These are phyloP conservation scores for Nephrotoma appendiculata DNA, from an alignment of 2,888 invertebrate genomes.

Conservation along the genomic window DNA sequence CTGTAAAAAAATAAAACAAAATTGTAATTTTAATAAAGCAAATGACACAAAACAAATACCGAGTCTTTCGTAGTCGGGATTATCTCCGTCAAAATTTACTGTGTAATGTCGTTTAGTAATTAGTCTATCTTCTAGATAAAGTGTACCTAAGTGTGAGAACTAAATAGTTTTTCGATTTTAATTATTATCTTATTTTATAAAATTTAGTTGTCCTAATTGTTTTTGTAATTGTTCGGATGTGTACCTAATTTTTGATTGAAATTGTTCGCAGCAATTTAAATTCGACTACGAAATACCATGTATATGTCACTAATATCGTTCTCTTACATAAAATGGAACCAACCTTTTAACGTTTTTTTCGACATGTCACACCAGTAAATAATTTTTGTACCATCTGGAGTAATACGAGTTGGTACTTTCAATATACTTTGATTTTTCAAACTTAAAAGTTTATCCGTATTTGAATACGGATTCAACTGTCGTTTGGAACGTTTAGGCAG, in stretches of 20 bases:
- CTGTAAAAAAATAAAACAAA: slow-evolving; percentile 36
- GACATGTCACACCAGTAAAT: slow-evolving; percentile 80
- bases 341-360: slow-evolving; percentile 40
- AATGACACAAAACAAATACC: background rate
- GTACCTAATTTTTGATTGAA: slow-evolving; percentile 6
- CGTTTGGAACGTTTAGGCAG: slow-evolving; percentile 19
- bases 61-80: background rate
- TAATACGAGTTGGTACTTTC: slow-evolving; percentile 54
- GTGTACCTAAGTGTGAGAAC: too few relatives aligned
- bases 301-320: slow-evolving; percentile 1
- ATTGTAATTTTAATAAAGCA: slow-evolving; percentile 7
- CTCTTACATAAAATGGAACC: slow-evolving; percentile 5
- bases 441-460: background rate
- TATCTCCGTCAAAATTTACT: background rate
- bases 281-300: background rate
- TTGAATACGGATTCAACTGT: background rate
- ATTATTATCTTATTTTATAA: too few relatives aligned
- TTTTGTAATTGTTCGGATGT: background rate
- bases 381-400: slow-evolving; percentile 70
- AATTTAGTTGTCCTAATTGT: background rate
- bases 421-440: background rate
- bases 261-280: background rate
- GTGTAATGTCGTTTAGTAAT: too few relatives aligned
- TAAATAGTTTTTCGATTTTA: too few relatives aligned
- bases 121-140: too few relatives aligned